Evolutionary conservation across 2,888 invertebrate species (phyloP), one percentile per base, ranked within the genome.

Genomic region (Molanna angustata): DNA sequence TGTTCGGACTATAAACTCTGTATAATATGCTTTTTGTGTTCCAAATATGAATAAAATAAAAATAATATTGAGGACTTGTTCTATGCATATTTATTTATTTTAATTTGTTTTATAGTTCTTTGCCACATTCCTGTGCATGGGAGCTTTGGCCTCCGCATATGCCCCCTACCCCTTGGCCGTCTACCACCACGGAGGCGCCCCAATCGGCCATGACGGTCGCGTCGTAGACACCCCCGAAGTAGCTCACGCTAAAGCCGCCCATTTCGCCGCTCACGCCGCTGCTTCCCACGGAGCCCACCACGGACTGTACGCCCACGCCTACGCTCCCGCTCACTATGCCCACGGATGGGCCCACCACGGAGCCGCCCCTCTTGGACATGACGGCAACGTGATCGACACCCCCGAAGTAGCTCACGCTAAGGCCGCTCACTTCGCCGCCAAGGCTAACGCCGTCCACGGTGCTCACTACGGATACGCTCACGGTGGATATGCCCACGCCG

Each of bases 361-460:
- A 61, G 74, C 78, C 65, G 76, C 76, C 71, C 79, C 77, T 53
- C 74, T 79, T 62, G 77, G 80, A 18, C 80, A 79, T 56, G 76
- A 76, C 63, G 76, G 76, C 18, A 74, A 75, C 68, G 81, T 82
- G 66, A 49, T 54, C 14, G 82, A 81, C 68, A 80, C 80, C 42
- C 80, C 80, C 54, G 82, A 82, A 66, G 82, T 82, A 33, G 80
- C 81, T 56, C 79, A 78, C 58, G 82, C 82, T 31, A 78, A 78
- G 62, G 78, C 80, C 51, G 74, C 78, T 41, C 82, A 83, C 68
- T 72, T 80, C 13, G 57, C 57, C 37, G 58, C 57, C 32, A 78
- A 78, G 62, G 78, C 80, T n/a, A n/a, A n/a, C n/a, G n/a, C n/a
- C n/a, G n/a, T n/a, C n/a, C n/a, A n/a, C n/a, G n/a, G n/a, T n/a